A percentile compares a stretch with the other conserved stretches of the same genome.
Evolutionary conservation across 1,140 invertebrate species (phyloP).

Genomic region (Temnothorax longispinosus): DNA sequence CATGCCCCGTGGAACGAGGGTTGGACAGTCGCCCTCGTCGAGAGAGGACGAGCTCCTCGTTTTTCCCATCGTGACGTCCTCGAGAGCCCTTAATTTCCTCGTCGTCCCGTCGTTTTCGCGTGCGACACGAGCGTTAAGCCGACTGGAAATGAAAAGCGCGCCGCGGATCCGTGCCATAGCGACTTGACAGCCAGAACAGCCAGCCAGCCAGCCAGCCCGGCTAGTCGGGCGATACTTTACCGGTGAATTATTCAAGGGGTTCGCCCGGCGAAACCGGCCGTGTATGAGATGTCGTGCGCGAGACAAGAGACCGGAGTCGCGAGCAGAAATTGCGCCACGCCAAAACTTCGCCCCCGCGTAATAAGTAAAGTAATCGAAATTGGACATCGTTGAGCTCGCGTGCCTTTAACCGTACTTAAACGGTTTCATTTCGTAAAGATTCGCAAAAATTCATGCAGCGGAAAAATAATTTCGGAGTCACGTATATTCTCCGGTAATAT

Average conservation of each 20-base stretch:
- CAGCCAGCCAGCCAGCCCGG: slow-evolving; percentile 63
- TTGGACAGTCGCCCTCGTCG: slow-evolving; percentile 62
- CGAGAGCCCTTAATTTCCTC: slow-evolving; percentile 75
- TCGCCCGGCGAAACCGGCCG: slow-evolving; percentile 76
- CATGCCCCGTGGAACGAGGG: slow-evolving; percentile 50
- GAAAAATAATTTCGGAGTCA: slow-evolving; percentile 21
- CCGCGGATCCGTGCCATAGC: slow-evolving; percentile 54
- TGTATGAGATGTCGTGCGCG: slow-evolving; percentile 71
- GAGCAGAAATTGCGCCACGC: slow-evolving; percentile 39
- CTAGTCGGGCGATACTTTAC: slow-evolving; percentile 70
- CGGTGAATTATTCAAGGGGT: slow-evolving; percentile 71
- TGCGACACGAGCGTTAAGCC: slow-evolving; percentile 74
- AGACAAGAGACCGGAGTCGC: slow-evolving; percentile 63
- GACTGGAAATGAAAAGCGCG: slow-evolving; percentile 72
- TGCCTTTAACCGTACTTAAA: slow-evolving; percentile 6
- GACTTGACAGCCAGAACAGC: slow-evolving; percentile 58
- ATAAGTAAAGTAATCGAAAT: slow-evolving; percentile 29
- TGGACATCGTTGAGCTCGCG: neutral
- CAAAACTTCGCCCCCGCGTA: slow-evolving; percentile 10
- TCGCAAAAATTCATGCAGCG: neutral
- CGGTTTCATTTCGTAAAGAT: neutral
- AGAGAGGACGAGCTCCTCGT: slow-evolving; percentile 30
- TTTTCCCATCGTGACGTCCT: slow-evolving; percentile 69
- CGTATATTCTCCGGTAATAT: neutral
- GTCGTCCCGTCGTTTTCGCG: slow-evolving; percentile 72